A percentile compares a stretch with the other conserved stretches of the same genome.
These are phyloP conservation scores for Vulpes vulpes DNA, from an alignment of 2,113 vertebrate genomes.

Conservation along the genomic window DNA sequence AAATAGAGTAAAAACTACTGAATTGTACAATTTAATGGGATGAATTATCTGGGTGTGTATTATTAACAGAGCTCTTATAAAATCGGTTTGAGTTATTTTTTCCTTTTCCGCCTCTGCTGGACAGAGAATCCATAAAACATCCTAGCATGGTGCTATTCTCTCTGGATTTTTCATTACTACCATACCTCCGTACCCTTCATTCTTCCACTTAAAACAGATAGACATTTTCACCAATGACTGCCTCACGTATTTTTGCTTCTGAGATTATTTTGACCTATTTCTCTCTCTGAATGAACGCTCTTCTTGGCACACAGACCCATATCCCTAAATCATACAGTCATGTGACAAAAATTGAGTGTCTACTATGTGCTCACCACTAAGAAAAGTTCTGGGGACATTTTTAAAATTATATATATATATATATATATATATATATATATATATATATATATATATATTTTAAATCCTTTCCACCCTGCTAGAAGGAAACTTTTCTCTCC, in stretches of 20 bases:
- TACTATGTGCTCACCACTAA: background rate
- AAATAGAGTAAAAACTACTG: background rate
- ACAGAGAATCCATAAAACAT: background rate
- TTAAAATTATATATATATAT: no score
- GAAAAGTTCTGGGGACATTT: background rate
- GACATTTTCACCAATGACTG: background rate
- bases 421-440: background rate
- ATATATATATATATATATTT: background rate
- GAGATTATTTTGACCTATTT: background rate
- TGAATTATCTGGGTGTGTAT: background rate
- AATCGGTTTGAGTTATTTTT: background rate
- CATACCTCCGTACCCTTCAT: background rate
- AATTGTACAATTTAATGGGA: background rate
- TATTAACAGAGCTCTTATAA: background rate
- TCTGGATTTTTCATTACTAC: background rate
- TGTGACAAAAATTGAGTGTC: background rate
- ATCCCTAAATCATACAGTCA: background rate
- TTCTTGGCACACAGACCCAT: background rate
- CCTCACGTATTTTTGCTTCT: background rate
- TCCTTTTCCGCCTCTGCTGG: background rate
- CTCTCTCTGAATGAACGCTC: background rate
- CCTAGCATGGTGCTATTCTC: background rate
- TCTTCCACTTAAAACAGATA: background rate
- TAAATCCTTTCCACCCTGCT: background rate
- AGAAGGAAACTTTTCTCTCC: background rate